Evolutionary conservation across 2,797 vertebrate genomes (phyloP), one percentile per base, ranked within the genome.

Genomic region (Myripristis murdjan): DNA sequence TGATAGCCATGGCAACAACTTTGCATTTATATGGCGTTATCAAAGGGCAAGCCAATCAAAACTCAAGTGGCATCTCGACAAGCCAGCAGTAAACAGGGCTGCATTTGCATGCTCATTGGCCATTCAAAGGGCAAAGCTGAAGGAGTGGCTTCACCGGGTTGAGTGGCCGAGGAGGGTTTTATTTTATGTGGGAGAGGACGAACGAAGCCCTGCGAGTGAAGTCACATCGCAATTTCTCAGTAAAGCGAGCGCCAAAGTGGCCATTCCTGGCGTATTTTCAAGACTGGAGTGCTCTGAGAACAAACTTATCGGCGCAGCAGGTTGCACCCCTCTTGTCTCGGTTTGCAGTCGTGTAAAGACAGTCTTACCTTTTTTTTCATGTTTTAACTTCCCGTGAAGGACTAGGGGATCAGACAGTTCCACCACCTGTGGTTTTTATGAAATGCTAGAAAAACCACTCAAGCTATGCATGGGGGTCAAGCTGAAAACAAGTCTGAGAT

Each of bases 81-180:
- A 60, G 66, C 5, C n/a, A 0, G 82, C 77, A 58, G 77, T 85
- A 85, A 91, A 89, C 73, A 67, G 24, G 2, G 64, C 20, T 84
- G 75, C 88, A 93, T 93, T 93, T 93, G 85, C 91, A 90, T 91
- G 79, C 52, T 85, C 84, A 82, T 78, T 83, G 83, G 76, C 58
- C 75, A 87, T 83, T 89, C 86, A 92, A 92, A 90, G 89, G 86
- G 82, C 86, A 91, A 44, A n/a, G 82, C 44, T 10, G 47, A 23
- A 44, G 44, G 44, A 37, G 43, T 18, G 18, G 23, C 69, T 47
- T 26, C 9, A 18, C 2, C 9, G 31, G 18, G 20, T 6, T 28
- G n/a, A 18, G 15, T 23, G 8, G 41, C 26, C 23, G 31, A 18
- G 53, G 56, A 5, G 28, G 8, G 6, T 4, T 39, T 41, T 44